Conservation (phyloP, 64 coral and sea anemone genomes). For the Actinia equina region DNA sequence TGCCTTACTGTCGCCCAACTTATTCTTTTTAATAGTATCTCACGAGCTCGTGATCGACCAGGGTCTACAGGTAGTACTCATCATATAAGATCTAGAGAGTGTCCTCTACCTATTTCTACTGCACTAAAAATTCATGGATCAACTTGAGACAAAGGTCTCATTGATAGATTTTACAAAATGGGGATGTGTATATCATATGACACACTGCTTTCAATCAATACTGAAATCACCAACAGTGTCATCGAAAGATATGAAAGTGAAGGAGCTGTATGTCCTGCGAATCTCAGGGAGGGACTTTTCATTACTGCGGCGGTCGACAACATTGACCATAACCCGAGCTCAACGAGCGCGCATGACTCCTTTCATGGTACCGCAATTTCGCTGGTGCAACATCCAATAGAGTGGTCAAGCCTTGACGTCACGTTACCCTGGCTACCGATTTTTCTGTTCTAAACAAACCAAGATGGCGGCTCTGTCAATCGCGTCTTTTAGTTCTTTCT, state of each 20-base stretch:
- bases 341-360: constrained; percentile 37
- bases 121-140: constrained; percentile 53
- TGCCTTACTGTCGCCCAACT: constrained; percentile 50
- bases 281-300: constrained; percentile 27
- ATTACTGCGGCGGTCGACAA: constrained; percentile 57
- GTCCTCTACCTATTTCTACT: constrained; percentile 47
- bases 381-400: constrained; percentile 46
- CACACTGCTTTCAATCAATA: constrained; percentile 46
- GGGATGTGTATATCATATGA: constrained; percentile 66
- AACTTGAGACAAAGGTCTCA: constrained; percentile 41
- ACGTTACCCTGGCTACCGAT: constrained; percentile 26
- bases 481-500: constrained; percentile 23
- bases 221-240: constrained; percentile 50
- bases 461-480: constrained; percentile 40
- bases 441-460: constrained; percentile 43
- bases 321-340: constrained; percentile 55
- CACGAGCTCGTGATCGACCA: constrained; percentile 4
- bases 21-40: constrained; percentile 36
- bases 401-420: neutral
- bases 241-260: constrained; percentile 40
- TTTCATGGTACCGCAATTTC: constrained; percentile 69
- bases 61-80: neutral
- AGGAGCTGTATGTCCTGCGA: constrained; percentile 43
- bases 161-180: constrained; percentile 46
- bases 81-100: constrained; percentile 32